phyloP scores from a whole-genome alignment of 2,797 vertebrate genomes.

The Malurus splendens region DNA sequence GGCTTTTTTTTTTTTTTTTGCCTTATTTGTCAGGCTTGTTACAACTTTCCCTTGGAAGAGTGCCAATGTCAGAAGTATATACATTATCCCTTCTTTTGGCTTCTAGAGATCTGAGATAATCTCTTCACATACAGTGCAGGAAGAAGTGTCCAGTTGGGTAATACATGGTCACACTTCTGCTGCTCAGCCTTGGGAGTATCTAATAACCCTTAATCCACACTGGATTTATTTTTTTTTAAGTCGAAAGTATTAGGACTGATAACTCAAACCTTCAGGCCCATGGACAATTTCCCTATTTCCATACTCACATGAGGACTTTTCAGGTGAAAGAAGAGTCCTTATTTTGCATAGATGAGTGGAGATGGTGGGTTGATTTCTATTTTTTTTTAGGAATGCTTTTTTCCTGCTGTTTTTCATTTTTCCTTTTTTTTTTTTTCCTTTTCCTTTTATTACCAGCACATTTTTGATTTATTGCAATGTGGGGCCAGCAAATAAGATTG shows the following conservation, averaged over 20 bases:
- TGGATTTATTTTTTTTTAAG: neutral
- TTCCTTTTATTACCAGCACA: conserved; percentile 13
- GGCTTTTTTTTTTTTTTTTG: neutral
- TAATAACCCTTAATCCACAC: neutral
- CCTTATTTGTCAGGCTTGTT: conserved; percentile 4
- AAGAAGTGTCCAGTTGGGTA: neutral
- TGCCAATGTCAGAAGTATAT: conserved; percentile 20
- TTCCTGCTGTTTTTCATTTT: neutral
- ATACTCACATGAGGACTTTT: neutral
- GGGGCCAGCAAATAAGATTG: conserved; percentile 42
- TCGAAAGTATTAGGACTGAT: neutral
- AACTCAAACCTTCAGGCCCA: neutral
- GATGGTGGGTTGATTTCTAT: neutral
- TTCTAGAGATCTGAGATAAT: conserved; percentile 19
- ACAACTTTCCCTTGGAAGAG: conserved; percentile 39
- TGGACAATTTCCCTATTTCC: neutral
- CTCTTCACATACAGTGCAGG: neutral
- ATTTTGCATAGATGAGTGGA: neutral
- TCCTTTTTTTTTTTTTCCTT: neutral
- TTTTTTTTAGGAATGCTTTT: neutral
- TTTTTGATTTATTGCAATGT: conserved; percentile 45
- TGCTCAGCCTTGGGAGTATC: neutral
- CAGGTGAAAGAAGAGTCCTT: neutral
- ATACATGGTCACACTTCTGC: neutral
- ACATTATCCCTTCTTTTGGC: conserved; percentile 16